Percentiles rank a stretch among this genome's conserved stretches.
Conservation (phyloP, 2,113 vertebrate species). For the Microcebus griseorufus region DNA sequence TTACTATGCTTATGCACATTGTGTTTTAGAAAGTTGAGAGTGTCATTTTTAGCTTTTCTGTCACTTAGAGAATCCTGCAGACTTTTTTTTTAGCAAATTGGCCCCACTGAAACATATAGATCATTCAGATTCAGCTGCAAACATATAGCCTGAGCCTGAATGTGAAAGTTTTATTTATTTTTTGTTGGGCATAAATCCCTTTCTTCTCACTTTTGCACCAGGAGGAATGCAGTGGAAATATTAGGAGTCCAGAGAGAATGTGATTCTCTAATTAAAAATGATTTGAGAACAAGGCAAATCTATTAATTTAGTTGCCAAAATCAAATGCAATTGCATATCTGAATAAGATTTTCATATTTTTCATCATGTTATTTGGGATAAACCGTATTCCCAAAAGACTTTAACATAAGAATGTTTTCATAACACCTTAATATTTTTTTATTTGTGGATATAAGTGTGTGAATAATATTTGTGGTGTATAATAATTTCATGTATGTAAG, state of each 20-base stretch:
- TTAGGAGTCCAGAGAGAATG: neutral
- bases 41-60: neutral
- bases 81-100: neutral
- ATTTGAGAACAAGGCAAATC: neutral
- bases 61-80: neutral
- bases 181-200: neutral
- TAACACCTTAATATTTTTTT: neutral
- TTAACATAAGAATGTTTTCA: conserved; percentile 23
- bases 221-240: neutral
- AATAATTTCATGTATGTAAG: neutral
- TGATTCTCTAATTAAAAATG: neutral
- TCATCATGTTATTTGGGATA: neutral
- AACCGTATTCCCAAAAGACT: neutral
- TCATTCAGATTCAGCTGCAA: neutral
- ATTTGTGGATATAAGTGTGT: neutral
- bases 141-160: neutral
- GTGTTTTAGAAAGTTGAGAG: neutral
- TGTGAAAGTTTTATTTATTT: neutral
- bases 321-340: neutral
- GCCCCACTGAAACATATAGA: conserved; percentile 15
- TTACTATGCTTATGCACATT: neutral
- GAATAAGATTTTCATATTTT: conserved; percentile 7
- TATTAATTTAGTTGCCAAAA: neutral
- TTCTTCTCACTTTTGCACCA: neutral
- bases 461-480: conserved; percentile 11